phyloP scores from a whole-genome alignment of 1,140 invertebrate genomes.

The Heliconius hermathena region DNA sequence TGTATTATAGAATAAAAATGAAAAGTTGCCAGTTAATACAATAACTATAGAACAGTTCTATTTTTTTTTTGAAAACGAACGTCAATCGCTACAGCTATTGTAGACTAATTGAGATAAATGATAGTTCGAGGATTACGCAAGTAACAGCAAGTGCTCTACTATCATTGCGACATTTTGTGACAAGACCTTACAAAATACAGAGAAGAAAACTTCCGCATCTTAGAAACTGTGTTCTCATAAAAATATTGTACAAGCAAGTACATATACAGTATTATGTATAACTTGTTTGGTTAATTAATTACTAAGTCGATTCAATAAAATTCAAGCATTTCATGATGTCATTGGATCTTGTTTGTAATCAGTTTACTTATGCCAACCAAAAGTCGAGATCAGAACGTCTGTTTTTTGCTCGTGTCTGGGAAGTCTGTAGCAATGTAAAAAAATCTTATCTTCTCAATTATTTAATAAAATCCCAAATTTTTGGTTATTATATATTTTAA shows the following conservation, averaged over 20 bases:
- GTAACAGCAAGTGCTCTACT: conserved; percentile 27
- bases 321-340: conserved; percentile 13
- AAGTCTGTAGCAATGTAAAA: conserved; percentile 31
- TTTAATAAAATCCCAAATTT: not conserved
- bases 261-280: conserved; percentile 61
- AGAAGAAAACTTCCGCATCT: conserved; percentile 31
- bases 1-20: not conserved
- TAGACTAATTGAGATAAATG: conserved; percentile 44
- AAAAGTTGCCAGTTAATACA: not conserved
- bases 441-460: conserved; percentile 18
- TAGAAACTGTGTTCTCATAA: conserved; percentile 11
- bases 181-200: conserved; percentile 35
- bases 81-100: conserved; percentile 27
- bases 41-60: conserved; percentile 7
- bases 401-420: conserved; percentile 42
- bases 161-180: conserved; percentile 38
- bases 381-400: conserved; percentile 31
- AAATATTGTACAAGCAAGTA: conserved; percentile 12
- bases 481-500: not conserved
- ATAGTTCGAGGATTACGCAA: conserved; percentile 39
- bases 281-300: conserved; percentile 37
- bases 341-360: conserved; percentile 35
- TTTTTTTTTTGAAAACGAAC: conserved; percentile 28
- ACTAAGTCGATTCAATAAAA: conserved; percentile 1
- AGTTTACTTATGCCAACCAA: conserved; percentile 29